Percentiles rank a stretch among this genome's conserved stretches.
Evolutionary conservation across 1,140 invertebrate species (phyloP).

Genomic region (Leptinotarsa lineolata): DNA sequence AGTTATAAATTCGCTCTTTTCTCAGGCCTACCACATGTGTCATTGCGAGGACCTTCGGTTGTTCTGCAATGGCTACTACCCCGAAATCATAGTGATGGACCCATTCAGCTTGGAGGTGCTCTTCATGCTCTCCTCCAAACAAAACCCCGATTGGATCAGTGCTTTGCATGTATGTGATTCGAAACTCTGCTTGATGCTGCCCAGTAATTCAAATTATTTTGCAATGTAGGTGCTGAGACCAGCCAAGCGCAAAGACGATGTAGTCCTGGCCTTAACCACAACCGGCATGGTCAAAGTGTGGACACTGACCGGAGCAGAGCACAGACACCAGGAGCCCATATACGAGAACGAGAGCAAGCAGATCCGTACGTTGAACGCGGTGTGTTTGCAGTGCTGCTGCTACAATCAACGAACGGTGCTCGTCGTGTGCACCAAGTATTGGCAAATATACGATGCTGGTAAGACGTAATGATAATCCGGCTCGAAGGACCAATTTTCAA

Average conservation of each 20-base stretch:
- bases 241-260: constrained; percentile 90
- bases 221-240: constrained; percentile 72
- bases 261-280: constrained; percentile 93
- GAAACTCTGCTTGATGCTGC: neutral
- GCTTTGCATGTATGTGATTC: constrained; percentile 78
- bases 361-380: constrained; percentile 91
- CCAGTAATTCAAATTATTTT: neutral
- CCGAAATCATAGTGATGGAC: constrained; percentile 96
- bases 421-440: constrained; percentile 95
- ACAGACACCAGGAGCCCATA: constrained; percentile 82
- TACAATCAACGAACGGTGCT: constrained; percentile 96
- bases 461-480: constrained; percentile 3
- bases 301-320: constrained; percentile 89
- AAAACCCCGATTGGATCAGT: constrained; percentile 98
- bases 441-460: constrained; percentile 88
- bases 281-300: constrained; percentile 98
- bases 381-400: constrained; percentile 90
- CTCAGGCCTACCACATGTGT: constrained; percentile 81
- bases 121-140: constrained; percentile 89
- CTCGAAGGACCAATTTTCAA: neutral
- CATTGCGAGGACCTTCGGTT: constrained; percentile 79
- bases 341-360: constrained; percentile 99
- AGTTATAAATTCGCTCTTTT: constrained; percentile 15
- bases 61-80: constrained; percentile 96
- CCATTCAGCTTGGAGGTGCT: constrained; percentile 92